phyloP scores from a whole-genome alignment of 2,113 vertebrate genomes.

The Onychostoma macrolepis region DNA sequence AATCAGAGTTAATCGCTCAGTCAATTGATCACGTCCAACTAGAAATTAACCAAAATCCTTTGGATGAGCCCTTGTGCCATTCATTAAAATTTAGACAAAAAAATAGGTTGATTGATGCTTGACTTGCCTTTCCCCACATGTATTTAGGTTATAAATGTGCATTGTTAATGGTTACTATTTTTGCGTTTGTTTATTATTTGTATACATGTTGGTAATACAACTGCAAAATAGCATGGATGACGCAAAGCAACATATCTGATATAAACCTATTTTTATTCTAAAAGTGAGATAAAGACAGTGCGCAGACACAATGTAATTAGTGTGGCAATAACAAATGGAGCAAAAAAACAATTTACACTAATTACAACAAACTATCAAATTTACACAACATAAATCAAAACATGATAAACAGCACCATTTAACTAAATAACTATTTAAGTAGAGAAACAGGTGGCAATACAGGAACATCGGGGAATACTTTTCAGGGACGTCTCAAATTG shows the following conservation, averaged over 20 bases:
- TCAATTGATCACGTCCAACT: background rate
- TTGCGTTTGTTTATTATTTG: background rate
- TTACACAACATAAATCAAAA: slow-evolving; percentile 5
- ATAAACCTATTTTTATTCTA: background rate
- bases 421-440: slow-evolving; percentile 22
- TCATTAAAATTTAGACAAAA: background rate
- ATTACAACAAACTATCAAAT: slow-evolving; percentile 30
- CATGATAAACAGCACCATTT: slow-evolving; percentile 25
- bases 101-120: background rate
- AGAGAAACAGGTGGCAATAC: slow-evolving; percentile 6
- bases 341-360: slow-evolving; percentile 14
- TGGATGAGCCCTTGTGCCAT: background rate
- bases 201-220: background rate
- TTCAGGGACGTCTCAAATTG: background rate
- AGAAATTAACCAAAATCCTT: background rate
- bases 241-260: background rate
- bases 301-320: slow-evolving; percentile 5
- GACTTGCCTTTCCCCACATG: background rate
- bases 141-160: background rate
- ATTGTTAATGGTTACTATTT: background rate
- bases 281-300: background rate
- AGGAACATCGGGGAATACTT: background rate
- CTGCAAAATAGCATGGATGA: background rate
- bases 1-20: background rate
- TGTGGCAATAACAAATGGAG: slow-evolving; percentile 17